Conservation (phyloP, 2,888 invertebrate species). For the Caenorhabditis sp. region DNA sequence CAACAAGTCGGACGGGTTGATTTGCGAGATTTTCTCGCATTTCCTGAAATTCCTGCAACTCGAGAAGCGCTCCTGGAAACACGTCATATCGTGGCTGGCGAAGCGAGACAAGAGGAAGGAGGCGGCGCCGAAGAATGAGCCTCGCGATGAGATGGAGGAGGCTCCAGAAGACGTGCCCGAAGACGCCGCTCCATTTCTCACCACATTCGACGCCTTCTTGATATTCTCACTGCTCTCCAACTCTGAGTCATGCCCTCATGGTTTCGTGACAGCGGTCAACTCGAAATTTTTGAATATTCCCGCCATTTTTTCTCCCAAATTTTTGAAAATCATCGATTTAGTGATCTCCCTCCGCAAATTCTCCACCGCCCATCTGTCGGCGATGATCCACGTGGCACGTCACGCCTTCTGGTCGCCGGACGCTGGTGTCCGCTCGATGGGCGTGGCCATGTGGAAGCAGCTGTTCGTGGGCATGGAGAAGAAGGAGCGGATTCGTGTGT, state of each 20-base stretch:
- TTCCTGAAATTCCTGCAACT: conserved; percentile 63
- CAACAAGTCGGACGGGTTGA: conserved; percentile 25
- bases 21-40: conserved; percentile 49
- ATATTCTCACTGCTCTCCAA: conserved; percentile 44
- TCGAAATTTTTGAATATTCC: conserved; percentile 43
- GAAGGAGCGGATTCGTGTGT: conserved; percentile 36
- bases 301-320: conserved; percentile 21
- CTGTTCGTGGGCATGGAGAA: conserved; percentile 57
- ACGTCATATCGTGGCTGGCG: conserved; percentile 36
- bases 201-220: conserved; percentile 50
- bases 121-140: background rate
- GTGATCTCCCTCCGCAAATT: conserved; percentile 43
- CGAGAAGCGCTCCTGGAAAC: conserved; percentile 63
- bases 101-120: background rate
- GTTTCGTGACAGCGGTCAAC: conserved; percentile 39
- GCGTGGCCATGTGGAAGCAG: conserved; percentile 43
- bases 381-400: conserved; percentile 48
- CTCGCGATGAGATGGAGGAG: background rate
- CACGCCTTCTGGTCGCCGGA: conserved; percentile 57
- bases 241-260: conserved; percentile 34
- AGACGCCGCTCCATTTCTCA: conserved; percentile 17
- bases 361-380: conserved; percentile 23
- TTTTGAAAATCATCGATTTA: conserved; percentile 44
- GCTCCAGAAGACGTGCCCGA: background rate
- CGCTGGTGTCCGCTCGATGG: conserved; percentile 26